These are phyloP conservation scores for Ginglymostoma cirratum DNA, from an alignment of 2,113 vertebrate species.

Conservation along the genomic window DNA sequence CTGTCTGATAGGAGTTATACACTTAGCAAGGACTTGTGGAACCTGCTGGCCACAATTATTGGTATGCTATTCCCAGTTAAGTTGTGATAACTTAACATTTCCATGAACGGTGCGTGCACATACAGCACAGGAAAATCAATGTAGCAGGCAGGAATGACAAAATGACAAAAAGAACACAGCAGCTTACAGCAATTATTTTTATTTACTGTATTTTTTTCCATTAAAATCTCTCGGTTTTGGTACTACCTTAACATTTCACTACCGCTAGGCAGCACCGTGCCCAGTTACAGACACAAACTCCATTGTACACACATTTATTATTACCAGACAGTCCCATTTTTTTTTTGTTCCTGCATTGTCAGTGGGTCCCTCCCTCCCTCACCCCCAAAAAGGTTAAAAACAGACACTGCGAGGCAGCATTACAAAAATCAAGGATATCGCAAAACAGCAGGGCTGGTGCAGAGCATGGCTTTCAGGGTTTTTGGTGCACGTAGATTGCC, in stretches of 20 bases:
- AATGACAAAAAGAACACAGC: background rate
- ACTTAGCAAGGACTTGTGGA: too few relatives aligned
- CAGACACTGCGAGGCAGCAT: too few relatives aligned
- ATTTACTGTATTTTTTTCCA: constrained; percentile 27
- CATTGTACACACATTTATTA: constrained; percentile 31
- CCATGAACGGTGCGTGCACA: background rate
- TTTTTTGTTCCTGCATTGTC: background rate
- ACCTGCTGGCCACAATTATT: too few relatives aligned
- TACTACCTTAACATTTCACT: constrained; percentile 20
- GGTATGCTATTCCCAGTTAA: too few relatives aligned
- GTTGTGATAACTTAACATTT: too few relatives aligned
- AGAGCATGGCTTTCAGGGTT: background rate
- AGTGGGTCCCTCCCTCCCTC: background rate
- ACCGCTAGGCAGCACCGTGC: constrained; percentile 22
- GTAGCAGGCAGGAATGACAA: background rate
- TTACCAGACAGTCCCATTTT: constrained; percentile 28
- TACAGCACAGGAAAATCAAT: background rate
- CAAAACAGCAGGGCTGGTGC: background rate
- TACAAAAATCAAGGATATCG: background rate
- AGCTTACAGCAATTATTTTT: constrained; percentile 25
- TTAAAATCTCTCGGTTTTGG: constrained; percentile 27
- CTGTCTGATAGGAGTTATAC: too few relatives aligned
- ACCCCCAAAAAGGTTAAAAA: background rate
- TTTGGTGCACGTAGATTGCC: background rate
- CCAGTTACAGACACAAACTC: constrained; percentile 27